Conservation (phyloP, 2,888 invertebrate species). For the Ophioninae sp. region DNA sequence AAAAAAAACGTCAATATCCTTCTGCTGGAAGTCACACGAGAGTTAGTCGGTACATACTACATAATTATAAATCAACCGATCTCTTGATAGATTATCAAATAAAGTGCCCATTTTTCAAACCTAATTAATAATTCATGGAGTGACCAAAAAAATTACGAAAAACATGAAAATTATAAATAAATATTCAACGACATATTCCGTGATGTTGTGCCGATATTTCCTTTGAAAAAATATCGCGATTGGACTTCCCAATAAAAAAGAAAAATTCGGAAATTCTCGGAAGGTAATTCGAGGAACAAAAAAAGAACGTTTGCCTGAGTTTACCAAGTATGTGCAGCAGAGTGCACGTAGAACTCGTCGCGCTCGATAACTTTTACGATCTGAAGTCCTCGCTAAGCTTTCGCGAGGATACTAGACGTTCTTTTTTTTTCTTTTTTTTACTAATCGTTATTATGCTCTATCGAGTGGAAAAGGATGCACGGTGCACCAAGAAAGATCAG, state of each 20-base stretch:
- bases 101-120: too few species aligned
- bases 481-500: constrained; percentile 2
- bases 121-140: neutral
- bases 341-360: constrained; percentile 40
- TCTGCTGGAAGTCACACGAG: too few species aligned
- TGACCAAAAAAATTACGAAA: neutral
- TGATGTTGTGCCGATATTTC: too few species aligned
- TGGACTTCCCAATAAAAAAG: too few species aligned
- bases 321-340: constrained; percentile 15
- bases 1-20: too few species aligned
- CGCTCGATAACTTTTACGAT: constrained; percentile 59
- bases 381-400: constrained; percentile 31
- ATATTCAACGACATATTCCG: neutral
- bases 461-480: constrained; percentile 47
- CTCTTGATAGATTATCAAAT: neutral
- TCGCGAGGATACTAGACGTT: constrained; percentile 22
- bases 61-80: neutral
- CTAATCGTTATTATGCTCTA: constrained; percentile 56
- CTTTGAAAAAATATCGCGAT: too few species aligned
- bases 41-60: too few species aligned
- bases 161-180: neutral
- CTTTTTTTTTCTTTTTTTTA: neutral
- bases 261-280: too few species aligned
- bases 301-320: neutral
- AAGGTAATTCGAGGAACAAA: neutral